Base-by-base conservation (phyloP, 2,888 invertebrate genomes). In the Cataglyphis altisquamis region DNA sequence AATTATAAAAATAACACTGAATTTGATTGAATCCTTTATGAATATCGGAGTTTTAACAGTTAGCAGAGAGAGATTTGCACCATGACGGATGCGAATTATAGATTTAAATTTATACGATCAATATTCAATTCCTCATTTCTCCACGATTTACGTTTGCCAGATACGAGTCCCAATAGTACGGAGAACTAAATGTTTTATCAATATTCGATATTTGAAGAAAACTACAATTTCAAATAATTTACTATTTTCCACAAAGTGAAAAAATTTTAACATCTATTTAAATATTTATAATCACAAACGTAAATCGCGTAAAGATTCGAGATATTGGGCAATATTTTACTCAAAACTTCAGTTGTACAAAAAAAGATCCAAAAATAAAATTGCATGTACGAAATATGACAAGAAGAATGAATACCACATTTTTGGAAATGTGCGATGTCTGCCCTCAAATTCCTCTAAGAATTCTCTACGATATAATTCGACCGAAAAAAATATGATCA, bases 31-130 rank as follows among this genome's bases (percentile, higher is more conserved):
- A 74, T 84, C 68, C 74, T 78, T 84, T 74, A 77, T 60, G 84
- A 86, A 81, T 74, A 81, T 67, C 75, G 83, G 41, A 66, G 41
- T 32, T n/a, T 55, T 55, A 52, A 48, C 39, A 55, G 39, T 62
- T 36, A 57, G 48, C 36, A 32, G 12, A 36, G 36, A 36, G 36
- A 36, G 36, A 45, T 18, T 57, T 32, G 45, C 60, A 55, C 18
- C 60, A 41, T 63, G 45, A 45, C 75, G 55, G 32, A 32, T 75
- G 21, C 32, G 66, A 72, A 88, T 89, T 83, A 81, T 84, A 85
- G 75, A 88, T 88, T 88, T 73, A 89, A 89, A 89, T 89, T 89
- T 88, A 89, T 89, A 86, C 84, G 83, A 88, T 89, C 87, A 88
- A 89, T 87, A 86, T 85, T 82, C 86, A 64, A 86, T 78, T 84